phyloP scores from a whole-genome alignment of 2,888 invertebrate genomes.

The Amiota mariae region DNA sequence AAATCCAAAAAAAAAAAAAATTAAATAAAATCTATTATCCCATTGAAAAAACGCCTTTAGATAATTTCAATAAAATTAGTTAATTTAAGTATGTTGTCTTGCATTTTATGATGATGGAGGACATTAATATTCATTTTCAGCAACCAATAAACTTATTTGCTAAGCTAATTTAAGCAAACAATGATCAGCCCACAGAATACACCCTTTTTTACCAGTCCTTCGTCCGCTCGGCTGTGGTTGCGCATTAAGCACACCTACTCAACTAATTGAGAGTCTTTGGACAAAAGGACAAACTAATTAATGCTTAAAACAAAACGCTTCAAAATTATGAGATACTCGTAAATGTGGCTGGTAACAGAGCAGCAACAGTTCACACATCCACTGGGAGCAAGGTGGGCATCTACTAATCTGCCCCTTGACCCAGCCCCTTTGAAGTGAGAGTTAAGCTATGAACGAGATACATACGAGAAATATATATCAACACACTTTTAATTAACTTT shows the following conservation, averaged over 20 bases:
- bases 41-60: too few relatives aligned
- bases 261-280: slow-evolving; percentile 44
- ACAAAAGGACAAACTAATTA: slow-evolving; percentile 54
- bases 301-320: slow-evolving; percentile 51
- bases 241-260: slow-evolving; percentile 58
- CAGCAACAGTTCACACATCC: too few relatives aligned
- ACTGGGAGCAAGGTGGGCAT: too few relatives aligned
- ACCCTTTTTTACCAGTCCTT: slow-evolving; percentile 26
- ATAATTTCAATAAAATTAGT: too few relatives aligned
- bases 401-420: too few relatives aligned
- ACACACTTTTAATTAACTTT: slow-evolving; percentile 34
- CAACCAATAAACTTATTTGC: slow-evolving; percentile 63
- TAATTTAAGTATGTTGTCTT: too few relatives aligned
- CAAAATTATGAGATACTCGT: too few relatives aligned
- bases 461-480: slow-evolving; percentile 23
- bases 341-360: too few relatives aligned
- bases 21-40: too few relatives aligned
- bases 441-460: background rate
- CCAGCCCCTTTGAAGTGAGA: too few relatives aligned
- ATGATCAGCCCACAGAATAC: slow-evolving; percentile 38
- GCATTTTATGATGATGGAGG: too few relatives aligned
- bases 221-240: slow-evolving; percentile 10
- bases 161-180: slow-evolving; percentile 58
- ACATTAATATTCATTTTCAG: background rate
- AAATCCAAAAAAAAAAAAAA: too few relatives aligned